Conservation (phyloP, 1,140 invertebrate species). For the Drosophila pectinifera region DNA sequence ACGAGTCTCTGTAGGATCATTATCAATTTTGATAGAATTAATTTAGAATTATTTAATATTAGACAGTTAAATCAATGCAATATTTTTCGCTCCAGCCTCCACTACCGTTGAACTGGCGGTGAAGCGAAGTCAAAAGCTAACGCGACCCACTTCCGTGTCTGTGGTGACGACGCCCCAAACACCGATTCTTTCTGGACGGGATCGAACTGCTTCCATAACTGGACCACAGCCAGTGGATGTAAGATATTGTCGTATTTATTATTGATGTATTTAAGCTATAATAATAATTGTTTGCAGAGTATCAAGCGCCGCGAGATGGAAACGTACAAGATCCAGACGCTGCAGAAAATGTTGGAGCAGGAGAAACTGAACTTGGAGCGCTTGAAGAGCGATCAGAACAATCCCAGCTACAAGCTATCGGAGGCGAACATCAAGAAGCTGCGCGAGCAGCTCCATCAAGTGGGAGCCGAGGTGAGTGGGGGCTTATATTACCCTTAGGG, state of each 20-base stretch:
- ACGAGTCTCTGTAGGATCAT: constrained; percentile 32
- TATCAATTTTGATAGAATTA: not conserved
- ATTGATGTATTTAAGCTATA: too few relatives aligned
- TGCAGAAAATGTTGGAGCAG: constrained; percentile 92
- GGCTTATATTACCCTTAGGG: not conserved
- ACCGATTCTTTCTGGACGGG: constrained; percentile 76
- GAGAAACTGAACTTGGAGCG: constrained; percentile 91
- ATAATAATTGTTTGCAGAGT: constrained; percentile 86
- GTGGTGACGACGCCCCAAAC: constrained; percentile 73
- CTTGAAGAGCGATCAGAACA: constrained; percentile 85
- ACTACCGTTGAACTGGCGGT: constrained; percentile 81
- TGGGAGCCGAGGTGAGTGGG: constrained; percentile 80
- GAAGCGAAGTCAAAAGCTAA: constrained; percentile 78
- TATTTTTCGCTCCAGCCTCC: constrained; percentile 56
- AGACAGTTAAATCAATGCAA: constrained; percentile 25
- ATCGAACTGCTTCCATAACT: constrained; percentile 88
- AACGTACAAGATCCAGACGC: constrained; percentile 90
- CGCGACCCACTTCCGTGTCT: constrained; percentile 75
- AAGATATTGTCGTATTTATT: too few relatives aligned
- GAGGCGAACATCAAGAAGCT: constrained; percentile 83
- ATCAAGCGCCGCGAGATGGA: constrained; percentile 92
- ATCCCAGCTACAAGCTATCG: constrained; percentile 79
- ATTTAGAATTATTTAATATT: not conserved
- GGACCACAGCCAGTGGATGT: constrained; percentile 96
- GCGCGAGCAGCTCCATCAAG: constrained; percentile 80